Conservation (phyloP, 1,140 invertebrate genomes). For the Glomeris maerens region DNA sequence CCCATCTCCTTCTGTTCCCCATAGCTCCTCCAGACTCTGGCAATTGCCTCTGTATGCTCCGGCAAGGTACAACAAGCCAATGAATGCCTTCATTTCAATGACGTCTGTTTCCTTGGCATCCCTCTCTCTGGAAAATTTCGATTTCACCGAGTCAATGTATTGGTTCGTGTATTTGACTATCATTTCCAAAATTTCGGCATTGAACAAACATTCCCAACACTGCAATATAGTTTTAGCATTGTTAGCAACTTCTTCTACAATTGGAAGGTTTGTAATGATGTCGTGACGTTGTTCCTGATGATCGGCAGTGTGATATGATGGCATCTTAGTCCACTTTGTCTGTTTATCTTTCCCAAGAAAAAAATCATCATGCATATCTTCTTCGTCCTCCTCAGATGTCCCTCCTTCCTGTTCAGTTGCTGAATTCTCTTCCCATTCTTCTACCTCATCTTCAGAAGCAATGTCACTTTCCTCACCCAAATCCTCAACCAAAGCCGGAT, state of each 20-base stretch:
- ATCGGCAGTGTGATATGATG: background rate
- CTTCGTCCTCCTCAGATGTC: background rate
- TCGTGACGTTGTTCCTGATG: background rate
- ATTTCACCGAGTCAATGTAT: background rate
- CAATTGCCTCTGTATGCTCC: constrained; percentile 6
- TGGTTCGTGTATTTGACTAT: background rate
- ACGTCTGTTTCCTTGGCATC: constrained; percentile 2
- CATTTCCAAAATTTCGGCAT: background rate
- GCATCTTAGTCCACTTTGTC: too few relatives aligned
- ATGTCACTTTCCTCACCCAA: background rate
- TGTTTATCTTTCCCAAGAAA: too few relatives aligned
- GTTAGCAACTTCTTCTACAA: background rate
- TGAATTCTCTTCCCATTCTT: background rate
- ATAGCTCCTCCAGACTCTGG: constrained; percentile 3
- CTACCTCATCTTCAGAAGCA: background rate
- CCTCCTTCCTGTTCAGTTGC: background rate
- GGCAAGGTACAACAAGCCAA: constrained; percentile 8
- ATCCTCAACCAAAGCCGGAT: background rate
- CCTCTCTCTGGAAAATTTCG: constrained; percentile 4
- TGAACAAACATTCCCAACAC: background rate
- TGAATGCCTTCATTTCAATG: constrained; percentile 13
- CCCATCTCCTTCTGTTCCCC: constrained; percentile 9
- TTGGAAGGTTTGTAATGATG: background rate
- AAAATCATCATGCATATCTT: background rate
- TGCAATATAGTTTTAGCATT: background rate